phyloP scores from a whole-genome alignment of 2,888 invertebrate genomes.

The Carcina quercana region DNA sequence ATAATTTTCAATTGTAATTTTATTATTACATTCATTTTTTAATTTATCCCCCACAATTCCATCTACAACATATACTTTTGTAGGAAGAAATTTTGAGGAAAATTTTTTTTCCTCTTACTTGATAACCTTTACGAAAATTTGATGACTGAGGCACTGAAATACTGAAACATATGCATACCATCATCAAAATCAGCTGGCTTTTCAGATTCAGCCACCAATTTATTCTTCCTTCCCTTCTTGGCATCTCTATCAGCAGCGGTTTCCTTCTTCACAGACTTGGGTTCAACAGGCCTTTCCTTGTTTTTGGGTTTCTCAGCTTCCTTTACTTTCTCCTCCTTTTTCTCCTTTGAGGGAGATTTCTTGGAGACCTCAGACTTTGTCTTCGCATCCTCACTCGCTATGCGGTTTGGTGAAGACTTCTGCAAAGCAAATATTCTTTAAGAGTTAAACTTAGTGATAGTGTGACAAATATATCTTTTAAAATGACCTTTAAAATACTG shows the following conservation, averaged over 20 bases:
- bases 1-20: too few relatives aligned
- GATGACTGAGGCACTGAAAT: too few relatives aligned
- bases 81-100: too few relatives aligned
- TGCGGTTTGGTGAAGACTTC: conserved; percentile 78
- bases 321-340: conserved; percentile 72
- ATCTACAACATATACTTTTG: too few relatives aligned
- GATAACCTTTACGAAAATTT: too few relatives aligned
- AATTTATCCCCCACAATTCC: too few relatives aligned
- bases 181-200: conserved; percentile 84
- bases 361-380: conserved; percentile 75
- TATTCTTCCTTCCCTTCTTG: conserved; percentile 77
- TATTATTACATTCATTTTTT: too few relatives aligned
- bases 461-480: too few relatives aligned
- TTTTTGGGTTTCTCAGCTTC: conserved; percentile 67
- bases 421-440: conserved; percentile 43
- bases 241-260: conserved; percentile 38
- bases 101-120: too few relatives aligned
- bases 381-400: conserved; percentile 71
- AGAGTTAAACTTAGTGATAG: too few relatives aligned
- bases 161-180: too few relatives aligned
- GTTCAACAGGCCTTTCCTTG: conserved; percentile 48
- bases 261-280: conserved; percentile 59
- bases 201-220: conserved; percentile 68
- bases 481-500: too few relatives aligned
- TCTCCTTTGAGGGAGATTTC: conserved; percentile 71